Conservation (phyloP, 2,113 vertebrate genomes). For the Monopterus albus region DNA sequence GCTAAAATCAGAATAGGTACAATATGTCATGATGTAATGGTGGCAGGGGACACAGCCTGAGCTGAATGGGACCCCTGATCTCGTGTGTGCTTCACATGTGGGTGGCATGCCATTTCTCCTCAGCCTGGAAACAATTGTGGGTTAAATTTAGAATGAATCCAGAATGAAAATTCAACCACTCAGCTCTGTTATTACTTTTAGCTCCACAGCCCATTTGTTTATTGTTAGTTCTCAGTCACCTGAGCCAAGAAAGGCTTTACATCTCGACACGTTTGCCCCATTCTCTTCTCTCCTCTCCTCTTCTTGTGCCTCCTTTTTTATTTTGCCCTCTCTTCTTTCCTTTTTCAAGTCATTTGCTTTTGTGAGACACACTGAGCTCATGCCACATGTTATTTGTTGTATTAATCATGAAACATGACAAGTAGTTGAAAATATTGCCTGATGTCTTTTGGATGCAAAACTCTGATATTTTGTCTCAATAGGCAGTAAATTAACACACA, state of each 20-base stretch:
- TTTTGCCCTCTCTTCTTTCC: neutral
- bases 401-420: constrained; percentile 35
- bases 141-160: constrained; percentile 65
- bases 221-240: constrained; percentile 46
- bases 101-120: constrained; percentile 53
- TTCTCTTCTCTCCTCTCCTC: constrained; percentile 40
- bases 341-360: constrained; percentile 23
- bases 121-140: constrained; percentile 73
- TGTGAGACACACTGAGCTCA: neutral
- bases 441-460: neutral
- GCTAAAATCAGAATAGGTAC: constrained; percentile 63
- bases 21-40: constrained; percentile 71
- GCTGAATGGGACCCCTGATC: constrained; percentile 55
- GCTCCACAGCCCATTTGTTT: constrained; percentile 52
- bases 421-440: constrained; percentile 11
- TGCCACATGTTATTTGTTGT: constrained; percentile 36
- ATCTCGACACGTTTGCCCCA: constrained; percentile 60
- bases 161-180: constrained; percentile 54
- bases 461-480: neutral
- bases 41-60: constrained; percentile 52
- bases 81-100: constrained; percentile 59
- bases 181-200: constrained; percentile 61
- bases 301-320: neutral
- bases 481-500: neutral
- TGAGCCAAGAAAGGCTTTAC: constrained; percentile 65